Evolutionary conservation across 2,113 vertebrate species (phyloP).

Genomic region (Fukomys damarensis): DNA sequence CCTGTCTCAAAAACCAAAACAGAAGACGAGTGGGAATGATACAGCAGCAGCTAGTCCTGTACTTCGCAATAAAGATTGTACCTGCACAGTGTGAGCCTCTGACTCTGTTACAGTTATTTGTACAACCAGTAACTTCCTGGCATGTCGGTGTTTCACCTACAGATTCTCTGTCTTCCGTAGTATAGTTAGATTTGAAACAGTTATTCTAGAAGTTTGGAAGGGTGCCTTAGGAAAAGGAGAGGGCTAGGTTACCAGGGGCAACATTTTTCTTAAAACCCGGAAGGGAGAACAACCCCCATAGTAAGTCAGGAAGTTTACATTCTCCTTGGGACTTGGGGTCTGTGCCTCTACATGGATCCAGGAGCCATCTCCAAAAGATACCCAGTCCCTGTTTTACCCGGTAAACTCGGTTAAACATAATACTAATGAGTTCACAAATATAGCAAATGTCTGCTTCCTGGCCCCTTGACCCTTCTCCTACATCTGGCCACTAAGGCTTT

Average conservation of each 20-base stretch:
- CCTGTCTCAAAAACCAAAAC: neutral
- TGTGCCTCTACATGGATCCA: neutral
- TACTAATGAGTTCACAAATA: neutral
- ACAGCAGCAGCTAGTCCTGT: neutral
- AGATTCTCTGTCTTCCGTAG: neutral
- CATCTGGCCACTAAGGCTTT: neutral
- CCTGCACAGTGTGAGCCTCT: neutral
- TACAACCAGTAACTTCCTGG: neutral
- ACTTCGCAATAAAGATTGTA: neutral
- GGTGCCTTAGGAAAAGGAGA: neutral
- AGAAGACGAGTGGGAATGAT: neutral
- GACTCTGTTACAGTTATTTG: neutral
- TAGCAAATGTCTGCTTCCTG: slow-evolving; percentile 17
- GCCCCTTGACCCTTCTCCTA: neutral
- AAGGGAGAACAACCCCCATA: neutral
- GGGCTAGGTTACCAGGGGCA: neutral
- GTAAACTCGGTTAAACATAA: neutral
- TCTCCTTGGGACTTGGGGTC: neutral
- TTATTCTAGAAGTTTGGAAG: neutral
- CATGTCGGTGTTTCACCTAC: neutral
- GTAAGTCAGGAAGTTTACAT: neutral
- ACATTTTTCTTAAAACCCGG: neutral
- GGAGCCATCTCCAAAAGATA: neutral
- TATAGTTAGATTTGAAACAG: neutral
- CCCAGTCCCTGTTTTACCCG: neutral